These are phyloP conservation scores for Melipona beecheii DNA, from an alignment of 2,888 invertebrate genomes.

Conservation along the genomic window DNA sequence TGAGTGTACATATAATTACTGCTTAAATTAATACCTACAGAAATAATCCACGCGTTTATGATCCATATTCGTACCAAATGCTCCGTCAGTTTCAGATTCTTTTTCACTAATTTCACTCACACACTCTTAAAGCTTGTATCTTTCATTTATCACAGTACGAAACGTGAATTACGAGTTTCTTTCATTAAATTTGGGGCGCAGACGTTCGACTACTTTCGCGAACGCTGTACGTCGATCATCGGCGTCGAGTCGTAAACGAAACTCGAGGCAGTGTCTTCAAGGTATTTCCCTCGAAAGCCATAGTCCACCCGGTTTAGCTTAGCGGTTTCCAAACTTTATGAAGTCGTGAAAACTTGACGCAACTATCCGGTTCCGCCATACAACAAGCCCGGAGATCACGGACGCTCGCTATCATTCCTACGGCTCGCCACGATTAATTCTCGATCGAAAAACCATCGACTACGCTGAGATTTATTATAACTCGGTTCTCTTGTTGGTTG, in stretches of 20 bases:
- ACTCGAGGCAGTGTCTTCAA: constrained; percentile 12
- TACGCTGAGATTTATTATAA: not conserved
- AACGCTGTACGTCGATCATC: constrained; percentile 22
- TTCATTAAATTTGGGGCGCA: too few species aligned
- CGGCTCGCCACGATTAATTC: constrained; percentile 17
- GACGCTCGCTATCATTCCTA: constrained; percentile 1
- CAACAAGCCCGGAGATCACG: not conserved
- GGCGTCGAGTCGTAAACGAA: constrained; percentile 12
- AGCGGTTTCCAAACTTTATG: constrained; percentile 43
- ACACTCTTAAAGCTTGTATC: too few species aligned
- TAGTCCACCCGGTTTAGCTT: constrained; percentile 25
- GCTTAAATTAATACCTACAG: too few species aligned
- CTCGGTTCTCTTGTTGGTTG: not conserved
- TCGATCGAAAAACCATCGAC: constrained; percentile 6
- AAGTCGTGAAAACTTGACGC: constrained; percentile 35
- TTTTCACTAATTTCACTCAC: too few species aligned
- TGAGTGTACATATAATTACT: too few species aligned
- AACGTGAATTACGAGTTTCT: too few species aligned
- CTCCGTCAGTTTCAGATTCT: too few species aligned
- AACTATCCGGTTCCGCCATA: constrained; percentile 21
- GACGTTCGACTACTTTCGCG: too few species aligned
- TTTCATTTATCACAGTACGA: too few species aligned
- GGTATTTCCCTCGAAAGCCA: constrained; percentile 43
- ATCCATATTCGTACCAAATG: too few species aligned
- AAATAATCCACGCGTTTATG: too few species aligned